phyloP scores from a whole-genome alignment of 2,888 invertebrate species.

The Metalampra italica region DNA sequence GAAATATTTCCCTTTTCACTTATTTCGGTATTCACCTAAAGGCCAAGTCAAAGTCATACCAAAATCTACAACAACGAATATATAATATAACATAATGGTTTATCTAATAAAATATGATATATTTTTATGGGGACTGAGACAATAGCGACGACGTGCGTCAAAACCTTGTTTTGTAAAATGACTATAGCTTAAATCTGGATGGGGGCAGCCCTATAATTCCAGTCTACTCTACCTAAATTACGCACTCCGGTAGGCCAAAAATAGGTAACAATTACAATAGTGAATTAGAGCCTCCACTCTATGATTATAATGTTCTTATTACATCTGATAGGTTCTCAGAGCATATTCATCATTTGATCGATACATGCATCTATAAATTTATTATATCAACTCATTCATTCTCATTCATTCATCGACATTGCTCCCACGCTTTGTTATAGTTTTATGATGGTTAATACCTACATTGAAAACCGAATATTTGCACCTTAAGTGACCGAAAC shows the following conservation, averaged over 20 bases:
- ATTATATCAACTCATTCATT: slow-evolving; percentile 18
- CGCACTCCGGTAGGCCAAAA: slow-evolving; percentile 38
- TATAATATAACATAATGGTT: no score
- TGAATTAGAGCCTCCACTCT: slow-evolving; percentile 38
- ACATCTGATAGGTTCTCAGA: slow-evolving; percentile 33
- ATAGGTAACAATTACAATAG: slow-evolving; percentile 49
- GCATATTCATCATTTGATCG: slow-evolving; percentile 31
- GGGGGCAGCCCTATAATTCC: neutral
- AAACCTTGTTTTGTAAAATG: no score
- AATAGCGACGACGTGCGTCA: no score
- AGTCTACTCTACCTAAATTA: slow-evolving; percentile 16
- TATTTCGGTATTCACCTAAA: no score
- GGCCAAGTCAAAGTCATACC: no score
- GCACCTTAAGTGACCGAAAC: neutral
- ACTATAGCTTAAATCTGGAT: neutral
- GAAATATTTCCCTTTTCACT: no score
- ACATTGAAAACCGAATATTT: neutral
- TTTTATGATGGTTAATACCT: no score
- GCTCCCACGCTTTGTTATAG: slow-evolving; percentile 22
- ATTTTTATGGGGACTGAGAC: no score
- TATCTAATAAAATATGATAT: no score
- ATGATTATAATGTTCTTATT: slow-evolving; percentile 52
- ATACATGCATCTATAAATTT: slow-evolving; percentile 22
- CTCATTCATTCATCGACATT: slow-evolving; percentile 15
- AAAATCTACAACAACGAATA: no score